Evolutionary conservation across 2,888 invertebrate genomes (phyloP), one percentile per base, ranked within the genome.

Genomic region (Anodontia alba): DNA sequence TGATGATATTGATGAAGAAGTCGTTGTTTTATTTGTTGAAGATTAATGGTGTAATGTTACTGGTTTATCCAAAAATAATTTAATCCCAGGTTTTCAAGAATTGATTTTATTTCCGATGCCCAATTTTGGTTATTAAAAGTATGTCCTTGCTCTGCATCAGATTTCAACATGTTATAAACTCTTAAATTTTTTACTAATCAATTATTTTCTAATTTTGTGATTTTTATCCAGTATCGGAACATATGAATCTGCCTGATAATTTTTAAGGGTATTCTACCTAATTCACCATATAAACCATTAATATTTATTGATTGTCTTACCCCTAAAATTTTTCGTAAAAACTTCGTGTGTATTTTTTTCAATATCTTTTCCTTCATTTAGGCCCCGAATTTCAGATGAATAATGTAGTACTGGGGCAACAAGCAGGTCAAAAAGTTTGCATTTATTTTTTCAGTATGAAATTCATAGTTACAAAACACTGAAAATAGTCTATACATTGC

Each of bases 311-410:
- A 69, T 69, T 36, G 42, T 29, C 26, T 69, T 0, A 69, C 69
- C 20, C 69, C 12, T 38, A 69, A 17, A n/a, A 69, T 69, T 69
- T 69, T 57, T 3, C 74, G 38, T 29, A 74, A 23, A 17, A 74
- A 74, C 36, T 74, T 66, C 20, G 62, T 74, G 43, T 74, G 49
- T n/a, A 15, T 66, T n/a, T 66, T 29, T 46, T 43, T 74, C 74
- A 17, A 67, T 57, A 17, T 62, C 43, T 57, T 66, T 67, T 5
- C 10, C 67, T 10, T 1, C 20, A 43, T 67, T 26, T 26, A 66
- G 33, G 43, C 74, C 67, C 67, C 49, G 33, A n/a, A 74, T 66
- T 29, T 62, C 73, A 62, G 62, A 73, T 7, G 31, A 31, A 74
- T 66, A 74, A 23, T 74, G 15, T 20, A 74, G 20, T 5, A 74